Evolutionary conservation across 2,888 invertebrate species (phyloP), one percentile per base, ranked within the genome.

Genomic region (Athetis lepigone): DNA sequence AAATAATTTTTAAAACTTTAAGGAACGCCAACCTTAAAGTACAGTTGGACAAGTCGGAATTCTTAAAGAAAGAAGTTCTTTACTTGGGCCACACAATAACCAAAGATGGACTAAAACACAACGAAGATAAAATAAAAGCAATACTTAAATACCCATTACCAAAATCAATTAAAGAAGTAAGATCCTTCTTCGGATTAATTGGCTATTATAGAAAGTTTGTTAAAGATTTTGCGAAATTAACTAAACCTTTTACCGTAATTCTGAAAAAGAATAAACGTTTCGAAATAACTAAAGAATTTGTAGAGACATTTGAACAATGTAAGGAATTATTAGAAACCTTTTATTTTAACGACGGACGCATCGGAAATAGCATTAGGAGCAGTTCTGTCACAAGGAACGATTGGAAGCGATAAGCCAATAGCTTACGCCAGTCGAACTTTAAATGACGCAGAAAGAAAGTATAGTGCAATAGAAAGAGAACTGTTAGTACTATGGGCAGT

Each of bases 131-230:
- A 68, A 77, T 84, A 6, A 42, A 74, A 18, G 73, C 78, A 1
- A 64, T 85, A 7, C 45, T 74, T 46, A 65, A 80, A 0, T 82
- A 77, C 16, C 81, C 80, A 1, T 25, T 72, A 13, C 85, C 84
- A 0, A 69, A 75, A 57, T 77, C 73, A 0, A 3, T 54, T 0
- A 80, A 55, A 4, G 75, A 82, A 54, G 81, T 85, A 0, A 80
- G 82, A 78, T 50, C 63, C 16, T 91, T 90, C 59, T 39, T 39
- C n/a, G n/a, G n/a, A n/a, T n/a, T n/a, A n/a, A n/a, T n/a, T n/a
- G n/a, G n/a, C n/a, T n/a, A n/a, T n/a, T n/a, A n/a, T n/a, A 29
- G 88, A n/a, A 81, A 82, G 56, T 90, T 90, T 54, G 60, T 89
- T 9, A 49, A 67, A 55, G 58, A 83, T 13, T 88, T 82, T 46